These are phyloP conservation scores for Peromyscus aztecus DNA, from an alignment of 2,797 vertebrate species.

Conservation along the genomic window DNA sequence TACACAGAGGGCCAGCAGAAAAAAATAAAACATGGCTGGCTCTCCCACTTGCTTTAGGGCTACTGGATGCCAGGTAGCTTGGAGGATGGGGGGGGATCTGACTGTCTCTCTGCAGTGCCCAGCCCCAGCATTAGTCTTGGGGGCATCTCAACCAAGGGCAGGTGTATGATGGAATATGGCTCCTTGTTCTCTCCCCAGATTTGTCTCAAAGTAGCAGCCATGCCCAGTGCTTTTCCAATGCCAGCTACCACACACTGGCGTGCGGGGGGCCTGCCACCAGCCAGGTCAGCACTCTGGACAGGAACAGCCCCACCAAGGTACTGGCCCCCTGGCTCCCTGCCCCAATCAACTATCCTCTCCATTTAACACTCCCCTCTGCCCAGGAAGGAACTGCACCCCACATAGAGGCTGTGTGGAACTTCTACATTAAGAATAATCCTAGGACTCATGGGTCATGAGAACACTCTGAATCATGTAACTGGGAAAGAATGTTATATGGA, in stretches of 20 bases:
- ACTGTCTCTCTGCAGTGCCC: neutral
- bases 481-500: neutral
- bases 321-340: conserved; percentile 71
- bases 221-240: conserved; percentile 95
- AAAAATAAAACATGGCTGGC: neutral
- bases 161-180: conserved; percentile 84
- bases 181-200: conserved; percentile 92
- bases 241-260: conserved; percentile 96
- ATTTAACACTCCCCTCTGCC: conserved; percentile 7
- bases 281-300: conserved; percentile 93
- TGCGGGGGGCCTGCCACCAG: conserved; percentile 94
- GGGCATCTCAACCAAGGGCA: conserved; percentile 29
- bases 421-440: neutral
- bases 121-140: neutral
- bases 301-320: conserved; percentile 95
- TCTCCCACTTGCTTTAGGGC: neutral
- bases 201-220: conserved; percentile 91
- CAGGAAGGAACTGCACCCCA: neutral
- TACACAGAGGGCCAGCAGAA: neutral
- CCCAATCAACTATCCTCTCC: conserved; percentile 37
- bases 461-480: neutral
- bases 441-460: neutral
- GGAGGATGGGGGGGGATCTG: neutral
- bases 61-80: neutral
- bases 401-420: neutral